Conservation (phyloP, 2,113 vertebrate genomes). For the Alaudala cheleensis region DNA sequence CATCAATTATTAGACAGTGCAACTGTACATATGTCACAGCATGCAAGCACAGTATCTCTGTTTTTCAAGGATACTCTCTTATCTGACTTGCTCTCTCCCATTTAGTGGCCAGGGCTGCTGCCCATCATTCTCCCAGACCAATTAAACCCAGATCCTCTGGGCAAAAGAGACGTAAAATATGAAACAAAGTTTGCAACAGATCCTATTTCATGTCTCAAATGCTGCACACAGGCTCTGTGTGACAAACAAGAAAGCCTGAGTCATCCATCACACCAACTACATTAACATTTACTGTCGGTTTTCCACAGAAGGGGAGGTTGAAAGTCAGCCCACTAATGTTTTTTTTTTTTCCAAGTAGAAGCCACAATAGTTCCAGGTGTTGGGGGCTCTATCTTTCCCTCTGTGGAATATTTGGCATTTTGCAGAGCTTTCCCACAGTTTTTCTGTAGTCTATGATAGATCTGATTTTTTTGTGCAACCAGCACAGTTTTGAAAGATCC, state of each 20-base stretch:
- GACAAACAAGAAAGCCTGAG: neutral
- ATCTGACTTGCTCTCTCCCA: neutral
- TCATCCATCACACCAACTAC: neutral
- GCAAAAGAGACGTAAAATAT: neutral
- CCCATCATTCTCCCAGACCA: neutral
- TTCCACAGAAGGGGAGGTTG: neutral
- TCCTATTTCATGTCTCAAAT: neutral
- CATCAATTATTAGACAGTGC: neutral
- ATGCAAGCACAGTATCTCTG: neutral
- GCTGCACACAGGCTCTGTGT: accelerated
- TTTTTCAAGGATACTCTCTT: neutral
- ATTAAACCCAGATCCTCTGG: neutral
- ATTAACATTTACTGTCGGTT: neutral
- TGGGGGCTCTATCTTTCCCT: neutral
- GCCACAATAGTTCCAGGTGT: neutral
- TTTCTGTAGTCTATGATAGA: neutral
- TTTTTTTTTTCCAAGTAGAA: neutral
- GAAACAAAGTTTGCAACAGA: neutral
- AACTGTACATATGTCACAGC: neutral
- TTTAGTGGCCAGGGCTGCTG: neutral
- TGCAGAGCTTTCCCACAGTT: neutral
- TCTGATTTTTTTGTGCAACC: neutral
- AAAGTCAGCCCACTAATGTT: neutral
- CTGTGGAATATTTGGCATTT: neutral
- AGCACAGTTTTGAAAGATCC: neutral